Conservation (phyloP, 2,888 invertebrate species). For the Xylota sylvarum region DNA sequence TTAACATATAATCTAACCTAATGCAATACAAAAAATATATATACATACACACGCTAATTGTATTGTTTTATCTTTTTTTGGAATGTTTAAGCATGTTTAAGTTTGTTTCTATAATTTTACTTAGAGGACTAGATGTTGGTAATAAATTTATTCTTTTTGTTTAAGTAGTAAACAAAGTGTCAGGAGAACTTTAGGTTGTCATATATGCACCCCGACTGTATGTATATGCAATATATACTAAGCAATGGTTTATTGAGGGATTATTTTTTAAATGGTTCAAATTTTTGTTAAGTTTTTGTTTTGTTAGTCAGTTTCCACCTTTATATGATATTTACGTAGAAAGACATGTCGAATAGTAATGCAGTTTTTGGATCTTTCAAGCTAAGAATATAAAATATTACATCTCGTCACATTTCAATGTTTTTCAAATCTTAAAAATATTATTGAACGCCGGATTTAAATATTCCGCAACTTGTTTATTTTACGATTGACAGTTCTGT, state of each 20-base stretch:
- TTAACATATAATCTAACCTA: constrained; percentile 33
- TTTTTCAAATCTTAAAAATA: no score
- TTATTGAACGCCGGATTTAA: no score
- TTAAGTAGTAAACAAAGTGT: not conserved
- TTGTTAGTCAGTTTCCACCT: no score
- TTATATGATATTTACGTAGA: no score
- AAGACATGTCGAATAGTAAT: not conserved
- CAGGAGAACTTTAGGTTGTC: not conserved
- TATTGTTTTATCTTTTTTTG: not conserved
- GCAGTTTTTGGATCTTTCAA: no score
- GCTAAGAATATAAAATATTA: no score
- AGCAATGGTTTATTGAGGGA: no score
- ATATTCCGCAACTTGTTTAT: no score
- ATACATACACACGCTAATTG: constrained; percentile 27
- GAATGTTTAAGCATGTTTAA: constrained; percentile 17
- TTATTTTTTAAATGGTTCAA: no score
- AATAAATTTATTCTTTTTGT: constrained; percentile 21
- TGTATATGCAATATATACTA: not conserved
- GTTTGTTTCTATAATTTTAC: constrained; percentile 7
- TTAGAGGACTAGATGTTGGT: constrained; percentile 39
- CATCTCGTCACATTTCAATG: no score
- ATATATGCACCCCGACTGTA: not conserved
- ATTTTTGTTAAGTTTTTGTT: no score
- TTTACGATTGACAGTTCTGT: no score
- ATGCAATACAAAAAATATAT: constrained; percentile 54